Evolutionary conservation across 1,140 invertebrate species (phyloP).

Genomic region (Nasonia longicornis): DNA sequence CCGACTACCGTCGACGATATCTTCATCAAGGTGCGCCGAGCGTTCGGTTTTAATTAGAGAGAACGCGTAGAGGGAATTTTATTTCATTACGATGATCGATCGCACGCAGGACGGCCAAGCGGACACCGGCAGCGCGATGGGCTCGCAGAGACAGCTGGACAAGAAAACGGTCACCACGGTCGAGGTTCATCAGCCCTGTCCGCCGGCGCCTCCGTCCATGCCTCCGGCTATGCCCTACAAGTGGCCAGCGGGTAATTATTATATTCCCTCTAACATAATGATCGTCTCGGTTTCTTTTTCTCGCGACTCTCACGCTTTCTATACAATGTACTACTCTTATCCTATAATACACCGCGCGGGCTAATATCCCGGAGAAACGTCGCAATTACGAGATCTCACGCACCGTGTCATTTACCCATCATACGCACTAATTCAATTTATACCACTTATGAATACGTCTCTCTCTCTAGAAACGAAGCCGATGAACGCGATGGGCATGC

Average conservation of each 20-base stretch:
- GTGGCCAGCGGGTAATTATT: slow-evolving; percentile 61
- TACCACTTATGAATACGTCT: not conserved
- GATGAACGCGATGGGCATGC: slow-evolving; percentile 66
- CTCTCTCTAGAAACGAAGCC: slow-evolving; percentile 59
- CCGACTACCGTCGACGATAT: not conserved
- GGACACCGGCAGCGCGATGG: slow-evolving; percentile 36
- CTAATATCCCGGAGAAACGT: not conserved
- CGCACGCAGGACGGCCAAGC: slow-evolving; percentile 56
- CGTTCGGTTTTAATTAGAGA: not conserved
- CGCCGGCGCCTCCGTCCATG: slow-evolving; percentile 63
- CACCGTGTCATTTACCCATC: no score
- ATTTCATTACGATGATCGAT: not conserved
- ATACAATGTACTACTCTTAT: not conserved
- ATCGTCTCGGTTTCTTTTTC: not conserved
- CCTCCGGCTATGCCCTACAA: slow-evolving; percentile 63
- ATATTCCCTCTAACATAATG: not conserved
- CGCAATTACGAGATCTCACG: no score
- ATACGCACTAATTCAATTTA: no score
- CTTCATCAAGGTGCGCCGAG: slow-evolving; percentile 28
- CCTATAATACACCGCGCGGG: not conserved
- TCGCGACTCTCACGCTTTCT: not conserved
- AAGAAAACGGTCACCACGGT: slow-evolving; percentile 65
- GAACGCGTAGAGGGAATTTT: not conserved
- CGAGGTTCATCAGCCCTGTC: slow-evolving; percentile 65
- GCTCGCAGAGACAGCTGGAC: slow-evolving; percentile 55